Evolutionary conservation across 2,113 vertebrate species (phyloP).

Genomic region (Ramphastos sulfuratus): DNA sequence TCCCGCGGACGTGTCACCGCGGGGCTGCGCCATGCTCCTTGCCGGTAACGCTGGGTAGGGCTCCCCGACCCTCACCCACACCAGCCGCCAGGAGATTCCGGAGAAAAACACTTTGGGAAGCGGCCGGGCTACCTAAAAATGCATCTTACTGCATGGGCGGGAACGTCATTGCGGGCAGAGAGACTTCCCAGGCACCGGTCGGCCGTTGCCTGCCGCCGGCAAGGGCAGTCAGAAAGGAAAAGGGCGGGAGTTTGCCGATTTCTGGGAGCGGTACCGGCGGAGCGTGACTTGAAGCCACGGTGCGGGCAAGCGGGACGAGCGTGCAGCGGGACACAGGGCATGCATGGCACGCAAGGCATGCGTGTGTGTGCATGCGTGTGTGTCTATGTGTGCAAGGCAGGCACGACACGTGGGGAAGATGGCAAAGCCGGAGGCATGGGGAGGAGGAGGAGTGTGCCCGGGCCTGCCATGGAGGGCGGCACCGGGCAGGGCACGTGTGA

Average conservation of each 20-base stretch:
- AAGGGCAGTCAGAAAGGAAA: slow-evolving; percentile 11
- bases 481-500: neutral
- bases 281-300: neutral
- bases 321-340: neutral
- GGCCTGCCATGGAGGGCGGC: neutral
- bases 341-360: neutral
- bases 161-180: neutral
- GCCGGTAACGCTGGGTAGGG: neutral
- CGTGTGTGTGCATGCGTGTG: neutral
- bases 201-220: neutral
- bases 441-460: neutral
- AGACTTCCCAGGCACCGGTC: neutral
- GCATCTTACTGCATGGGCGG: accelerated
- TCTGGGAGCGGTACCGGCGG: neutral
- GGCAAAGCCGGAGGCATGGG: neutral
- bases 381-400: neutral
- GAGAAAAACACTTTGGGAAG: neutral
- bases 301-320: neutral
- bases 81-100: accelerated
- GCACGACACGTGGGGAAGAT: neutral
- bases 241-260: neutral
- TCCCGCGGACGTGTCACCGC: accelerated
- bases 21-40: neutral
- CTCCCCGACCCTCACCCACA: neutral
- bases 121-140: neutral